phyloP scores from a whole-genome alignment of 2,888 invertebrate species.

The Nomada fabriciana region DNA sequence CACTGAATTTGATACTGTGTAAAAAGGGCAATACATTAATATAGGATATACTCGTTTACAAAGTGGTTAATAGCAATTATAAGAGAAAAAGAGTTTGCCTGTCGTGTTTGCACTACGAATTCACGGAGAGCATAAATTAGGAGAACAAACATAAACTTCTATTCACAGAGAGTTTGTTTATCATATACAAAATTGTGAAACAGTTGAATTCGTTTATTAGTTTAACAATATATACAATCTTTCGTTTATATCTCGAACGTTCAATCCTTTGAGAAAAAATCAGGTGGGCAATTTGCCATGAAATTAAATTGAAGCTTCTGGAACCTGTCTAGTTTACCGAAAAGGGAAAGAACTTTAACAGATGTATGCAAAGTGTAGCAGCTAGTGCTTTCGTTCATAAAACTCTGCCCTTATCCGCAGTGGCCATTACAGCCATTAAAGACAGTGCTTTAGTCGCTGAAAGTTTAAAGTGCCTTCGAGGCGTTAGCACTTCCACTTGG shows the following conservation, averaged over 20 bases:
- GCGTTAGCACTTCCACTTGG: conserved; percentile 58
- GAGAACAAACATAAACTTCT: background rate
- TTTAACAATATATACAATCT: no score
- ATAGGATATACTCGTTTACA: background rate
- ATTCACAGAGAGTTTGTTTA: background rate
- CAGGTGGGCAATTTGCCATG: background rate
- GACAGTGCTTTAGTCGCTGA: conserved; percentile 54
- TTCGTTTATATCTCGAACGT: no score
- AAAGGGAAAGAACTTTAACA: conserved; percentile 17
- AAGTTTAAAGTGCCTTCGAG: conserved; percentile 71
- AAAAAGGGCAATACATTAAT: no score
- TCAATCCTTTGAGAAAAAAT: background rate
- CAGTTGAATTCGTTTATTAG: no score
- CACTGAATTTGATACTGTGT: no score
- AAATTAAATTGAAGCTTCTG: background rate
- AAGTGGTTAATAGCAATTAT: background rate
- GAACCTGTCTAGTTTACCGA: background rate
- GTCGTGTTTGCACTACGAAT: background rate
- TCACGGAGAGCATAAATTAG: background rate
- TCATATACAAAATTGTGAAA: background rate
- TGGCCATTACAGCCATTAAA: conserved; percentile 60
- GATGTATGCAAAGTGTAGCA: conserved; percentile 28
- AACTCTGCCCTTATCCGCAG: conserved; percentile 41
- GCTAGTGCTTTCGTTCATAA: conserved; percentile 48
- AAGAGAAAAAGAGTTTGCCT: background rate